A percentile compares a stretch with the other conserved stretches of the same genome.
Conservation (phyloP, 2,888 invertebrate species). For the Volucella zonaria region DNA sequence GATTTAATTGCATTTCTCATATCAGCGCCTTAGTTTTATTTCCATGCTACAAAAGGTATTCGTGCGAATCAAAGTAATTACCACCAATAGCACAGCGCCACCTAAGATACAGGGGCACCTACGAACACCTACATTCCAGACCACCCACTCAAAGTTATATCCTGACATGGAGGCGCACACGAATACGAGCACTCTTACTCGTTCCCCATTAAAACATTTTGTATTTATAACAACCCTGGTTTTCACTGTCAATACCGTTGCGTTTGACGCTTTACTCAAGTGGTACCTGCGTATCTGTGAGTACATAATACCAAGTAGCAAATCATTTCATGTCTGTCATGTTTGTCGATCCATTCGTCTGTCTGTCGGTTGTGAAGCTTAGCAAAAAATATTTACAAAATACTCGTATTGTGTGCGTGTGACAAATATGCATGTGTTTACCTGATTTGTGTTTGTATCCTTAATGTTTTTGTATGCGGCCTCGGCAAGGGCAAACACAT, state of each 20-base stretch:
- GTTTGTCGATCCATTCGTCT: too few relatives aligned
- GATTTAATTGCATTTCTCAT: constrained; percentile 43
- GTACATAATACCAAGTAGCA: constrained; percentile 29
- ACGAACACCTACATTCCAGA: background rate
- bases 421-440: constrained; percentile 65
- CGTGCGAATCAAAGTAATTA: constrained; percentile 56
- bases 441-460: constrained; percentile 81
- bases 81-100: constrained; percentile 30
- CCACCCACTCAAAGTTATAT: too few relatives aligned
- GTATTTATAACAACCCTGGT: constrained; percentile 18
- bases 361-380: constrained; percentile 37
- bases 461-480: constrained; percentile 87
- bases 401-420: constrained; percentile 46
- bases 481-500: constrained; percentile 95
- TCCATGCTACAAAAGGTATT: constrained; percentile 21
- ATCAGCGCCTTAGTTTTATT: constrained; percentile 15
- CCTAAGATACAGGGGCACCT: constrained; percentile 22
- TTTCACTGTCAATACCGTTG: constrained; percentile 5
- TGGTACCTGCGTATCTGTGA: background rate
- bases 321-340: constrained; percentile 27
- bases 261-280: background rate
- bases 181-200: background rate
- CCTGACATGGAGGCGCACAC: constrained; percentile 9
- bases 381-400: constrained; percentile 6
- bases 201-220: constrained; percentile 18